phyloP scores from a whole-genome alignment of 2,797 vertebrate genomes.

The Ctenosaura bakeri region DNA sequence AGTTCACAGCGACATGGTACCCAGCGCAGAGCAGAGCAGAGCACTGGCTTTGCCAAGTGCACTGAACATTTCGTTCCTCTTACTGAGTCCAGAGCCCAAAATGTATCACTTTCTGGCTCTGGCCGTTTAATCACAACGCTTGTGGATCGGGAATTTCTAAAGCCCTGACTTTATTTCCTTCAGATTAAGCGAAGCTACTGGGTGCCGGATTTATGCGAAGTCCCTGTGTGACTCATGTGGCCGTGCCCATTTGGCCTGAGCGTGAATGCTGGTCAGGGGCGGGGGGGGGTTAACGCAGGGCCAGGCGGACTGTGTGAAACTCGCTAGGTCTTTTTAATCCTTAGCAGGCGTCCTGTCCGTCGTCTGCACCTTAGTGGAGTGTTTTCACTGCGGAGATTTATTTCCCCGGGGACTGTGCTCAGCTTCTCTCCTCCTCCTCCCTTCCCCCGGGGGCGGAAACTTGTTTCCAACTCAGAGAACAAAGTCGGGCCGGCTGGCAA shows the following conservation, averaged over 20 bases:
- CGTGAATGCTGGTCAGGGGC: background rate
- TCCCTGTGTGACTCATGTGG: background rate
- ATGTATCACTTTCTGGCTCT: background rate
- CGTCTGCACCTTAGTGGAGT: background rate
- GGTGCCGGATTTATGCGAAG: background rate
- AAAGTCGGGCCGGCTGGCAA: background rate
- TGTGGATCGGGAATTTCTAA: background rate
- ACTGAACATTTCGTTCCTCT: background rate
- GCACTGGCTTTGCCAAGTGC: background rate
- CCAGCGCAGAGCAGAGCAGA: too few species aligned
- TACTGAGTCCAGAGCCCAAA: background rate
- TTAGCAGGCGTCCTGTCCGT: background rate
- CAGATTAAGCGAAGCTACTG: background rate
- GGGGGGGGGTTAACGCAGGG: too few species aligned
- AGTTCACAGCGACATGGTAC: background rate
- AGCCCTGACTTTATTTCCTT: background rate
- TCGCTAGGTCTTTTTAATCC: too few species aligned
- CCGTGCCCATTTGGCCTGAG: background rate
- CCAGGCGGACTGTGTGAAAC: too few species aligned
- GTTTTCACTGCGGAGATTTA: background rate
- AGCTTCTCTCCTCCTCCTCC: background rate
- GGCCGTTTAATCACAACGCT: background rate
- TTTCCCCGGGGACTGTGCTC: background rate
- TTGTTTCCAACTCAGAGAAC: constrained; percentile 6
- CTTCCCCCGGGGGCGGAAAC: background rate